phyloP scores from a whole-genome alignment of 2,888 invertebrate genomes.

The Tolmerus cingulatus region DNA sequence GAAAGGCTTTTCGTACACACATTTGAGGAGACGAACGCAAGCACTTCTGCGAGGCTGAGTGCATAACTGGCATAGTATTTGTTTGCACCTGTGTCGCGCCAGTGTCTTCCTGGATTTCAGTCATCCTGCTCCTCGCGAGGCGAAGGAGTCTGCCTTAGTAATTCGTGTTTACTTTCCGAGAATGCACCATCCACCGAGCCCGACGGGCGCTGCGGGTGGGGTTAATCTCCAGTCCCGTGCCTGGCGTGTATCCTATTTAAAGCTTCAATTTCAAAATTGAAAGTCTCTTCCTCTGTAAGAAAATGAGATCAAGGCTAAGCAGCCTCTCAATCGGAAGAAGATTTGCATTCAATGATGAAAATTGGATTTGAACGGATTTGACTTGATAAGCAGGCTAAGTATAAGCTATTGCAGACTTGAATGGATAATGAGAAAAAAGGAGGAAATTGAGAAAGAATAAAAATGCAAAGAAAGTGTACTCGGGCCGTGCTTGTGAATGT shows the following conservation, averaged over 20 bases:
- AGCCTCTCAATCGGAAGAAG: constrained; percentile 43
- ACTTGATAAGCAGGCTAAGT: constrained; percentile 40
- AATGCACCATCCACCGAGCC: not conserved
- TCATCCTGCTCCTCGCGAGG: not conserved
- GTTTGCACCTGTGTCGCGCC: not conserved
- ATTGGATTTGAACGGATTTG: constrained; percentile 40
- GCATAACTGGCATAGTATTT: not conserved
- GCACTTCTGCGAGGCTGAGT: not conserved
- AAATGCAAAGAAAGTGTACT: constrained; percentile 18
- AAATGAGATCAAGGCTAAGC: constrained; percentile 46
- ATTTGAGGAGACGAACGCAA: not conserved
- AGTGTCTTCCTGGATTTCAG: not conserved
- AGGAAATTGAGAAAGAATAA: constrained; percentile 24
- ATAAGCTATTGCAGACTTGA: constrained; percentile 35
- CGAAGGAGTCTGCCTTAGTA: not conserved
- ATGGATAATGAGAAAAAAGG: constrained; percentile 31
- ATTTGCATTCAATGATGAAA: constrained; percentile 42
- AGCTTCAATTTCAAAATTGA: constrained; percentile 39
- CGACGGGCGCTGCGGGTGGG: not conserved
- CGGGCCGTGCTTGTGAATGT: constrained; percentile 5
- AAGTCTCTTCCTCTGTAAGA: constrained; percentile 39
- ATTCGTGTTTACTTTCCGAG: not conserved
- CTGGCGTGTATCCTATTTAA: constrained; percentile 6
- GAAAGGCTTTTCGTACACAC: not conserved
- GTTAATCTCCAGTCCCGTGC: not conserved